Conservation (phyloP, 2,888 invertebrate genomes). For the Epicampocera succincta region DNA sequence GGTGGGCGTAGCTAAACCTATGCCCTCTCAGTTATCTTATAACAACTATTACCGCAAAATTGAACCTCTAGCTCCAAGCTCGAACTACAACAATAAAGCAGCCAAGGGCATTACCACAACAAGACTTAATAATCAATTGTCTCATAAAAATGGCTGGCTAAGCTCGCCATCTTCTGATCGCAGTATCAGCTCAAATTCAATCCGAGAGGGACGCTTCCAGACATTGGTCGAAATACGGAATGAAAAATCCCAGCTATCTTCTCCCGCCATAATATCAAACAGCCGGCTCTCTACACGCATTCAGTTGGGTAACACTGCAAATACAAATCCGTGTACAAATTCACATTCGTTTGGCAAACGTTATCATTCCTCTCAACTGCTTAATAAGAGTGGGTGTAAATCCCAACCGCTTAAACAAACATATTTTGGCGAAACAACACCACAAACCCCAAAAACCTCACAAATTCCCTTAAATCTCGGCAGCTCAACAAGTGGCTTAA, state of each 20-base stretch:
- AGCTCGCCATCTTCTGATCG: slow-evolving; percentile 45
- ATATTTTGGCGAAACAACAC: slow-evolving; percentile 69
- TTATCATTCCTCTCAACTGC: slow-evolving; percentile 32
- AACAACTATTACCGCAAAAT: slow-evolving; percentile 64
- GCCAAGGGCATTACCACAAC: slow-evolving; percentile 2
- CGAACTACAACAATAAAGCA: slow-evolving; percentile 37
- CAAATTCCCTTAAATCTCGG: slow-evolving; percentile 47
- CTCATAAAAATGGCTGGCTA: slow-evolving; percentile 61
- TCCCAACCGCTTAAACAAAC: slow-evolving; percentile 69
- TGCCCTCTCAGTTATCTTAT: slow-evolving; percentile 75
- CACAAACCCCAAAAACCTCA: slow-evolving; percentile 32
- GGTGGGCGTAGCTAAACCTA: slow-evolving; percentile 81
- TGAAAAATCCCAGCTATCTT: slow-evolving; percentile 65
- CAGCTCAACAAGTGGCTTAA: slow-evolving; percentile 29
- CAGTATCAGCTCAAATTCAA: neutral
- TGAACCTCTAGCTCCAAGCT: neutral
- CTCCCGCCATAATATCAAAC: slow-evolving; percentile 29
- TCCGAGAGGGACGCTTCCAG: slow-evolving; percentile 75
- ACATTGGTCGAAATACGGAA: slow-evolving; percentile 79
- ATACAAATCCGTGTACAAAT: neutral
- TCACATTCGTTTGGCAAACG: slow-evolving; percentile 58
- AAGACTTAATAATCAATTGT: slow-evolving; percentile 63
- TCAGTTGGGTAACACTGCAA: slow-evolving; percentile 69
- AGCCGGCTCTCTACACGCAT: slow-evolving; percentile 73
- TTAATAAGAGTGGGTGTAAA: slow-evolving; percentile 2